Conservation (phyloP, 2,797 vertebrate genomes). For the Micropoecilia bifurca region DNA sequence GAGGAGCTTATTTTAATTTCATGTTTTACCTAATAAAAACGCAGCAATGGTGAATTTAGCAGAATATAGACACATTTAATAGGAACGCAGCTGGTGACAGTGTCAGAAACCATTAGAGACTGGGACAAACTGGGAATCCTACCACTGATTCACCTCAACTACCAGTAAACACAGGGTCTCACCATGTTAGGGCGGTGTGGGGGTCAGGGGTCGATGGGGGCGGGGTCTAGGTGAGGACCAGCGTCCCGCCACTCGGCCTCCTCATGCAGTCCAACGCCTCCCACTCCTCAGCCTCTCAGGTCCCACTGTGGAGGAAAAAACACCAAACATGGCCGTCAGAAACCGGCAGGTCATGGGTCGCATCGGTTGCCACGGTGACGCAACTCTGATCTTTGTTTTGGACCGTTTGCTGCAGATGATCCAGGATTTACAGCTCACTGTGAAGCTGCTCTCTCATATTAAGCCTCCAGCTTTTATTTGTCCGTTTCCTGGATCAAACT, state of each 20-base stretch:
- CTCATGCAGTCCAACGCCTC: conserved; percentile 60
- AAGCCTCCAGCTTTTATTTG: neutral
- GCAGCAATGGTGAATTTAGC: too few species aligned
- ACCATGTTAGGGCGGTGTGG: conserved; percentile 66
- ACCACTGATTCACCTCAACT: neutral
- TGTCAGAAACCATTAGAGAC: neutral
- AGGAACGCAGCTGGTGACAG: too few species aligned
- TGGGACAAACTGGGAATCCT: neutral
- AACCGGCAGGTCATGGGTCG: neutral
- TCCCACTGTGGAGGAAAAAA: conserved; percentile 18
- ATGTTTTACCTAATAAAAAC: too few species aligned
- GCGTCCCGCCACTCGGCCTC: conserved; percentile 54
- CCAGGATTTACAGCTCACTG: conserved; percentile 48
- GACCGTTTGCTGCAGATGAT: conserved; percentile 29
- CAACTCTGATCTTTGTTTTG: conserved; percentile 28
- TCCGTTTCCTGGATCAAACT: neutral
- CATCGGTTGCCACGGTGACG: neutral
- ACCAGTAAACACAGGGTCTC: conserved; percentile 22
- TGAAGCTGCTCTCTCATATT: conserved; percentile 26
- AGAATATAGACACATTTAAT: too few species aligned
- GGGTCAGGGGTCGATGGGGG: conserved; percentile 18
- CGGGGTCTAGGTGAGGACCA: conserved; percentile 63
- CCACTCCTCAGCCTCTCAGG: conserved; percentile 7
- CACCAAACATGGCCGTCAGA: neutral
- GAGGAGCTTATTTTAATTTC: too few species aligned